Conservation (phyloP, 2,797 vertebrate genomes). For the Bryconaethiops microstoma region DNA sequence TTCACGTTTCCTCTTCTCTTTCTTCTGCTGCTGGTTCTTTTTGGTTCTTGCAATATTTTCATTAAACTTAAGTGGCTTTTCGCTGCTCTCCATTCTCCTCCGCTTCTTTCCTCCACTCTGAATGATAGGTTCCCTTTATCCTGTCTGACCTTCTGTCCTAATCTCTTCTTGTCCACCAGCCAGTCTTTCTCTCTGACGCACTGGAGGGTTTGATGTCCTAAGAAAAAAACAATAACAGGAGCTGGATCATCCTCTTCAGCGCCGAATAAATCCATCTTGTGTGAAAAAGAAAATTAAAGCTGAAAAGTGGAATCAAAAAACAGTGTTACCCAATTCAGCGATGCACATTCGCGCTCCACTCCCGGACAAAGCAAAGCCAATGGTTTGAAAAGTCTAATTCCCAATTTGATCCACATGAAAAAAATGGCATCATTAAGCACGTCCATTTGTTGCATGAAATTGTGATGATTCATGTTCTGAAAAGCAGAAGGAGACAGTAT, state of each 20-base stretch:
- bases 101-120: not conserved
- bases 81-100: conserved; percentile 3
- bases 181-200: conserved; percentile 2
- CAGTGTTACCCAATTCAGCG: not conserved
- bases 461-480: not conserved
- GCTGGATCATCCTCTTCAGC: conserved; percentile 11
- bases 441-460: not conserved
- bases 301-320: not conserved
- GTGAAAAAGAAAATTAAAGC: conserved; percentile 29
- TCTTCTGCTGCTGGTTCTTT: not conserved
- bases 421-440: not conserved
- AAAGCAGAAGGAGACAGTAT: not conserved
- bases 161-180: conserved; percentile 21
- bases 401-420: not conserved
- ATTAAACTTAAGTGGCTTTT: not conserved
- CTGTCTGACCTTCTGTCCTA: not conserved
- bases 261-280: conserved; percentile 1
- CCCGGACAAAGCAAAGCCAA: not conserved
- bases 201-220: conserved; percentile 26
- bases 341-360: not conserved
- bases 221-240: conserved; percentile 2
- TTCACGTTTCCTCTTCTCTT: not conserved
- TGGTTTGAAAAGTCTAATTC: conserved; percentile 1
- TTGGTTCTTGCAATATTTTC: conserved; percentile 3
- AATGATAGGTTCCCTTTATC: conserved; percentile 9